Evolutionary conservation across 2,888 invertebrate species (phyloP), one percentile per base, ranked within the genome.

Genomic region (Gandaritis pyraliata): DNA sequence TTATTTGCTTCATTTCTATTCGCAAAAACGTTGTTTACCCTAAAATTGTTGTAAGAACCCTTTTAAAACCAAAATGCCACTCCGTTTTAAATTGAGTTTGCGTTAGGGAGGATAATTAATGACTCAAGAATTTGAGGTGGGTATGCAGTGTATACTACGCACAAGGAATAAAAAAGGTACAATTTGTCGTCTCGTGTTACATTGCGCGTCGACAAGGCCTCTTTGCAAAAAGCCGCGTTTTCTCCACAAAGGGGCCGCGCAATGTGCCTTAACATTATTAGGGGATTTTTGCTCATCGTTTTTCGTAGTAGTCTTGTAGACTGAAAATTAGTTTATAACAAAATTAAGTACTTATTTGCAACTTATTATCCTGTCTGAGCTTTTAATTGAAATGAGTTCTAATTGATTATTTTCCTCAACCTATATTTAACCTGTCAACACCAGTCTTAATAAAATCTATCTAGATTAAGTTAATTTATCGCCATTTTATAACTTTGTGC

Each of bases 21-120:
- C 23, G 23, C 23, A 13, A 41, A 41, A 41, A n/a, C 7, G 12
- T 6, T 10, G 16, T 11, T 18, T 30, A 23, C n/a, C 46, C 2
- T 2, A n/a, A 16, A 46, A 46, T 33, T 46, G 16, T 46, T n/a
- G 10, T 16, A 36, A 16, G 18, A 56, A 39, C 12, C 47, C 13
- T 36, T 50, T 18, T 33, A 7, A 49, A 56, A 47, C 12, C 46
- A 47, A 54, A 49, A 49, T 33, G 56, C 61, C 47, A 48, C 52
- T 43, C 46, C n/a, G 36, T 18, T 23, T 76, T 77, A 77, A 81
- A 77, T 78, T 75, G 74, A 80, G 80, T 81, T 79, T 72, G 71
- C 77, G 74, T 78, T 80, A 78, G 72, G 77, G 76, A 80, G 63
- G 66, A 65, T 81, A 81, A 82, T 81, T 81, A 80, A 80, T 78